Conservation (phyloP, 2,797 vertebrate genomes). For the Macroramphosus scolopax region DNA sequence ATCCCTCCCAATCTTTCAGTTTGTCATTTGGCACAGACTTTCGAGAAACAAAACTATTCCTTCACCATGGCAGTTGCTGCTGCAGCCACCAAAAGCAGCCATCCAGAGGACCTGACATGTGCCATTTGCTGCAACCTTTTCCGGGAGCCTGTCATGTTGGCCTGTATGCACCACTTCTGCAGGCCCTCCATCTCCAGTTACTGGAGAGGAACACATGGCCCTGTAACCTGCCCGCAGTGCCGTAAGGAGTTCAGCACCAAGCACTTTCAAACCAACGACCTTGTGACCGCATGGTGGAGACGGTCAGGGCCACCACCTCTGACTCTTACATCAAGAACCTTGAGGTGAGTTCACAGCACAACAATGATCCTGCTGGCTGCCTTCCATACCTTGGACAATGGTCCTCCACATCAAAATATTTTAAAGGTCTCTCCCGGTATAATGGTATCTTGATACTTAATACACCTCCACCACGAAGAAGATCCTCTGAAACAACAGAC, state of each 20-base stretch:
- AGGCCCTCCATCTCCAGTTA: slow-evolving; percentile 81
- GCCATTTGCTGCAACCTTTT: slow-evolving; percentile 88
- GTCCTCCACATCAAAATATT: no score
- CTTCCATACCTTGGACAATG: no score
- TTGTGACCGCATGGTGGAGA: slow-evolving; percentile 86
- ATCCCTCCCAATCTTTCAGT: background rate
- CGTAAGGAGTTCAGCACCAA: slow-evolving; percentile 76
- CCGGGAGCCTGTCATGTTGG: slow-evolving; percentile 85
- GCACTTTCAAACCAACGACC: slow-evolving; percentile 81
- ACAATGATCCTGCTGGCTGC: slow-evolving; percentile 4
- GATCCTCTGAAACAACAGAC: no score
- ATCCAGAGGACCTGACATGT: slow-evolving; percentile 87
- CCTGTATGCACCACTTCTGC: slow-evolving; percentile 91
- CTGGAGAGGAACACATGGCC: slow-evolving; percentile 73
- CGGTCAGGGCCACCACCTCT: slow-evolving; percentile 74
- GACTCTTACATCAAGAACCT: slow-evolving; percentile 58
- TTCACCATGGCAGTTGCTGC: slow-evolving; percentile 49
- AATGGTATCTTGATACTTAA: no score
- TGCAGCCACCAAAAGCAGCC: slow-evolving; percentile 56
- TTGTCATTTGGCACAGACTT: slow-evolving; percentile 28
- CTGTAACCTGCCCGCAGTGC: slow-evolving; percentile 82
- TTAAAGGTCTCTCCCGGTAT: no score
- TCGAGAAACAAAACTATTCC: background rate
- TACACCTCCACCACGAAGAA: no score
- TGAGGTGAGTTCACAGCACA: slow-evolving; percentile 68